phyloP scores from a whole-genome alignment of 1,140 invertebrate species.

The Drosophila subpulchrella region DNA sequence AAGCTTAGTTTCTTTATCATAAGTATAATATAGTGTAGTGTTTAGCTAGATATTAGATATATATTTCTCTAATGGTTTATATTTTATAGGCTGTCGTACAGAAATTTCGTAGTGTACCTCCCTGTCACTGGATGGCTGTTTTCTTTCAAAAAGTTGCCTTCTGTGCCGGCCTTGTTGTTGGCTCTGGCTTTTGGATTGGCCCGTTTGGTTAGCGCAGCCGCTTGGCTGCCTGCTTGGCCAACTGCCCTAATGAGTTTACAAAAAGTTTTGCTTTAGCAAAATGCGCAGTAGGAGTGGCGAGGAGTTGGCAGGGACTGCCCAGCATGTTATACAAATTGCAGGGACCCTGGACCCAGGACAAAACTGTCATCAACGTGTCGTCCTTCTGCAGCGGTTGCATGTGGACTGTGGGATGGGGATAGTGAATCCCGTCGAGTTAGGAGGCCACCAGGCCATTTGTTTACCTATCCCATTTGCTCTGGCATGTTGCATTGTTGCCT shows the following conservation, averaged over 20 bases:
- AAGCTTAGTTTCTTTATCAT: too few species aligned
- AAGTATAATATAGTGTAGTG: too few species aligned
- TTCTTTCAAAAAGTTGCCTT: constrained; percentile 67
- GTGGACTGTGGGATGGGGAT: constrained; percentile 9
- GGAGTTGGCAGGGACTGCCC: constrained; percentile 59
- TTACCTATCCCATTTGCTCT: constrained; percentile 56
- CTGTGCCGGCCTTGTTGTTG: constrained; percentile 18
- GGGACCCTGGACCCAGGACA: constrained; percentile 27
- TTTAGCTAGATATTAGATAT: too few species aligned
- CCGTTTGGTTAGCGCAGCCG: constrained; percentile 67
- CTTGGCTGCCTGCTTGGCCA: constrained; percentile 71
- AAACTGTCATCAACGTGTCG: constrained; percentile 79
- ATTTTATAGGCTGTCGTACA: too few species aligned
- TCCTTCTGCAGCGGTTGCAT: constrained; percentile 21
- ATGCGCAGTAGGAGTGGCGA: constrained; percentile 29
- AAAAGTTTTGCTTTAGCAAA: constrained; percentile 79
- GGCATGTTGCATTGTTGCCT: constrained; percentile 60
- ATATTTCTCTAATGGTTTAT: too few species aligned
- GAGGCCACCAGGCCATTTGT: constrained; percentile 57
- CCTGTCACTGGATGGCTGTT: constrained; percentile 40
- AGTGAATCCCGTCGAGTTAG: constrained; percentile 16
- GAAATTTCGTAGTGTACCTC: neutral
- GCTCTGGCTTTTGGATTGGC: constrained; percentile 19
- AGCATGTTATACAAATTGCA: constrained; percentile 81
- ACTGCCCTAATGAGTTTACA: constrained; percentile 81